These are phyloP conservation scores for Eriocheir sinensis DNA, from an alignment of 1,140 invertebrate genomes.

Conservation along the genomic window DNA sequence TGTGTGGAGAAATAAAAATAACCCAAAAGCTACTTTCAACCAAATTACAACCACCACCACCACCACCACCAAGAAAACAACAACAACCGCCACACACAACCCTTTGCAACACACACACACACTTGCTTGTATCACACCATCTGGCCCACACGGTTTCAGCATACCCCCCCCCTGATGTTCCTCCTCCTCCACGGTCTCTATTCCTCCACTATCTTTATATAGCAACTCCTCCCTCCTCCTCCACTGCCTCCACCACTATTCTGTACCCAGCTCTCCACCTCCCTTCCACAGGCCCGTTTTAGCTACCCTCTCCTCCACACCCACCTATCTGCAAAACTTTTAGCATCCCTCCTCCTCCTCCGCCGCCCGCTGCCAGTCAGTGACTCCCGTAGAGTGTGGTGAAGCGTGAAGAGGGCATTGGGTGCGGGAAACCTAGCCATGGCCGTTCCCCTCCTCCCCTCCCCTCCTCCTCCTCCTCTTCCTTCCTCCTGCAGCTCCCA, in stretches of 20 bases:
- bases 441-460: background rate
- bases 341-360: background rate
- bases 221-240: background rate
- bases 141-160: background rate
- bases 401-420: background rate
- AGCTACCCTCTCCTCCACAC: too few relatives aligned
- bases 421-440: too few relatives aligned
- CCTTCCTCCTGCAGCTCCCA: too few relatives aligned
- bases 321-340: too few relatives aligned
- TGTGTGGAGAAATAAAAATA: too few relatives aligned
- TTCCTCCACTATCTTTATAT: slow-evolving; percentile 13
- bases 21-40: too few relatives aligned
- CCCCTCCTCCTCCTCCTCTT: too few relatives aligned
- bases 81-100: background rate
- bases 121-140: background rate
- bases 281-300: background rate
- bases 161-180: background rate
- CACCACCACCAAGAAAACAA: too few relatives aligned
- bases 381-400: background rate
- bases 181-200: background rate
- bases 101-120: background rate
- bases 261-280: background rate
- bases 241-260: background rate
- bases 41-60: background rate
- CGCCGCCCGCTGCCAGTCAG: background rate